A percentile compares a stretch with the other conserved stretches of the same genome.
Evolutionary conservation across 2,113 vertebrate genomes (phyloP).

Genomic region (Thinocorus orbignyianus): DNA sequence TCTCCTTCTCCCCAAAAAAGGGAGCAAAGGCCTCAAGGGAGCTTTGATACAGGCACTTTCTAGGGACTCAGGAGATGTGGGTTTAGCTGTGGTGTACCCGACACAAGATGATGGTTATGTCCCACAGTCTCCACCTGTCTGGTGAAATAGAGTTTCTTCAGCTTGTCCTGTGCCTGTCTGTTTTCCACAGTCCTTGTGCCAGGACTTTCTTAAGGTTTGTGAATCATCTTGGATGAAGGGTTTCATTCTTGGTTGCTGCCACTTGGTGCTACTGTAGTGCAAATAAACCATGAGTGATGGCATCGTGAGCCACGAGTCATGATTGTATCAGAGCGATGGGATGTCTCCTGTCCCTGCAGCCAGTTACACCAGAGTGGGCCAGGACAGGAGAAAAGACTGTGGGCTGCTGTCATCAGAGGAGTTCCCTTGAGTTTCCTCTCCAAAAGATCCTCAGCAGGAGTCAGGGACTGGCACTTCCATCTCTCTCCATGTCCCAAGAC

Average conservation of each 20-base stretch:
- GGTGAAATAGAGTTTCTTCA: not conserved
- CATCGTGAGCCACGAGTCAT: rapidly evolving
- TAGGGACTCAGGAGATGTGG: not conserved
- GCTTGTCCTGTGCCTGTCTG: not conserved
- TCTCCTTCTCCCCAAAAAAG: not conserved
- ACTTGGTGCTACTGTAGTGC: not conserved
- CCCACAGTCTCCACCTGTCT: rapidly evolving
- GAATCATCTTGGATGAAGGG: not conserved
- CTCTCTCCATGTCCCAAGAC: not conserved
- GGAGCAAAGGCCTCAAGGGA: not conserved
- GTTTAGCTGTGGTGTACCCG: not conserved
- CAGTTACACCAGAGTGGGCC: not conserved
- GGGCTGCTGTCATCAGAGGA: not conserved
- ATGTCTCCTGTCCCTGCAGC: not conserved
- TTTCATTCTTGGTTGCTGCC: not conserved
- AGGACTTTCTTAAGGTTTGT: not conserved
- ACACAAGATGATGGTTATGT: not conserved
- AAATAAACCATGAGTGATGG: not conserved
- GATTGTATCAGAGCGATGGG: not conserved
- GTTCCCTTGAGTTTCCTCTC: not conserved
- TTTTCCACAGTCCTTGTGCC: not conserved
- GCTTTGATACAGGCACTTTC: not conserved
- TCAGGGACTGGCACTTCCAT: not conserved
- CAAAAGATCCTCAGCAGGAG: not conserved
- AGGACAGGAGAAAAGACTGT: not conserved